Evolutionary conservation across 2,113 vertebrate species (phyloP).

Genomic region (Indicator indicator): DNA sequence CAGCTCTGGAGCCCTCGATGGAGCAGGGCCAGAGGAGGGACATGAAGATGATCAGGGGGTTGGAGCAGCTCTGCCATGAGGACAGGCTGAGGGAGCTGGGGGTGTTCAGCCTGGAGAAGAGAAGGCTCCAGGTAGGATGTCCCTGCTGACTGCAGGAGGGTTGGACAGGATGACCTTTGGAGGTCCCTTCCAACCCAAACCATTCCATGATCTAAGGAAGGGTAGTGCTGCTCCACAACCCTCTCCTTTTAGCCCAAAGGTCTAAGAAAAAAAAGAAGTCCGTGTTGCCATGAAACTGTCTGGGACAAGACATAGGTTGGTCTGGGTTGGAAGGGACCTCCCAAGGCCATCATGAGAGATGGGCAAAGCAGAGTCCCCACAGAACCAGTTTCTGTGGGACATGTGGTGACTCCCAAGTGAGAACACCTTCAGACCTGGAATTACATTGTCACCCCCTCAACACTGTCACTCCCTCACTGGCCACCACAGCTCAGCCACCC

Average conservation of each 20-base stretch:
- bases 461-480: neutral
- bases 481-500: neutral
- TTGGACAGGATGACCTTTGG: too few relatives aligned
- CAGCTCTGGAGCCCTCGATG: too few relatives aligned
- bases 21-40: too few relatives aligned
- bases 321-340: too few relatives aligned
- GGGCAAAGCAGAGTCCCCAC: neutral
- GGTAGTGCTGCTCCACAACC: neutral
- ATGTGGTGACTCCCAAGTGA: neutral
- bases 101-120: too few relatives aligned
- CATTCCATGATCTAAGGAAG: neutral
- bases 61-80: too few relatives aligned
- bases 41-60: too few relatives aligned
- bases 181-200: too few relatives aligned
- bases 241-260: neutral
- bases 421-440: neutral
- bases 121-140: too few relatives aligned
- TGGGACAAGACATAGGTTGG: neutral
- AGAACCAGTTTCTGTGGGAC: neutral
- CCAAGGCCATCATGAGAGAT: neutral
- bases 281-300: neutral
- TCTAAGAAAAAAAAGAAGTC: neutral
- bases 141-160: too few relatives aligned
- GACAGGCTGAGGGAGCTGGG: too few relatives aligned
- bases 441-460: too few relatives aligned